Percentiles rank a stretch among this genome's conserved stretches.
phyloP scores from a whole-genome alignment of 2,113 vertebrate genomes.

The Erythrocercus mccallii region DNA sequence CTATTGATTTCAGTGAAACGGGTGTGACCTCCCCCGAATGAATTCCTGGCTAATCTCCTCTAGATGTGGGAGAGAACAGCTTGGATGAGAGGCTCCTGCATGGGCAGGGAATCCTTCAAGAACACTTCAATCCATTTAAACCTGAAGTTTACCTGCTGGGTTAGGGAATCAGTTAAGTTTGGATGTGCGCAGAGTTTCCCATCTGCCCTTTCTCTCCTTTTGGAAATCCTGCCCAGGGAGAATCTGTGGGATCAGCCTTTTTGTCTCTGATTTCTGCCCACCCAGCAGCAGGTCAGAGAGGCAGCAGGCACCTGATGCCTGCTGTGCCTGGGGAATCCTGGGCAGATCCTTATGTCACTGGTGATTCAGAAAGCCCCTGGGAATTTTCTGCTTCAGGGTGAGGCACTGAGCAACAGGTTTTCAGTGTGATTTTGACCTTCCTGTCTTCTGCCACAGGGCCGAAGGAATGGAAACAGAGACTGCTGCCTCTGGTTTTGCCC shows the following conservation, averaged over 20 bases:
- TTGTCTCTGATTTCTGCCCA: neutral
- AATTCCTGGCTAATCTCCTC: neutral
- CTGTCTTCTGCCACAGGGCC: neutral
- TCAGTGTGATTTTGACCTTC: neutral
- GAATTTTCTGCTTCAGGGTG: neutral
- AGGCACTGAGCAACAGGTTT: neutral
- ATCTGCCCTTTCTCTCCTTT: neutral
- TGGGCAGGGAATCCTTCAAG: neutral
- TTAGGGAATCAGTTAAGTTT: neutral
- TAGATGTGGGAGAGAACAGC: neutral
- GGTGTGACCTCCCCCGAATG: neutral
- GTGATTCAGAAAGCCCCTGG: too few relatives aligned
- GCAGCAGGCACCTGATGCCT: neutral
- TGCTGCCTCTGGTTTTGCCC: neutral
- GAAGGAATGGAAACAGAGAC: neutral
- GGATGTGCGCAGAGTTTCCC: neutral
- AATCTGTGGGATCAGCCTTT: neutral
- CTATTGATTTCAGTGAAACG: neutral
- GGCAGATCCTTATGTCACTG: accelerated
- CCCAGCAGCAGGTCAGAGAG: neutral
- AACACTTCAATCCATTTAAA: neutral
- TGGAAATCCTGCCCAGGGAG: neutral
- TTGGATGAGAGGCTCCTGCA: neutral
- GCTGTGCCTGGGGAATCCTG: neutral
- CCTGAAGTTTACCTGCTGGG: neutral